Conservation (phyloP, 2,113 vertebrate genomes). For the Amblyopsis rosae region DNA sequence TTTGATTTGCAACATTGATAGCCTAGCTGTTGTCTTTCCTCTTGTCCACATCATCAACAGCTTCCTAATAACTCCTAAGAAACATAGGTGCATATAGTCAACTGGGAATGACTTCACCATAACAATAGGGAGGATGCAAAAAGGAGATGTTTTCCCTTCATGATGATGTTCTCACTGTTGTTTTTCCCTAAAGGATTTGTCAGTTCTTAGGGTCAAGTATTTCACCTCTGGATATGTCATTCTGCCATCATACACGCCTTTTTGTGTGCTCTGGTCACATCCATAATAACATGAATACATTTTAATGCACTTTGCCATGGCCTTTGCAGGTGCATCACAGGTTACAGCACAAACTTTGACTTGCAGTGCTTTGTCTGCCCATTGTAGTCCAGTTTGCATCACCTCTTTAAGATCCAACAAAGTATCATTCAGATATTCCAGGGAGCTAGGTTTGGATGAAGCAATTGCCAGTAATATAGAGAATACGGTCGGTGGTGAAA, state of each 20-base stretch:
- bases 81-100: too few relatives aligned
- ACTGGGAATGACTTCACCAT: too few relatives aligned
- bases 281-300: neutral
- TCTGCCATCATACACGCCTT: neutral
- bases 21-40: too few relatives aligned
- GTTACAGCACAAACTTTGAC: slow-evolving; percentile 3
- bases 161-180: too few relatives aligned
- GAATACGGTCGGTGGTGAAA: slow-evolving; percentile 6
- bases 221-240: too few relatives aligned
- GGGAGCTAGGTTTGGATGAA: slow-evolving; percentile 11
- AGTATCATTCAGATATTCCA: neutral
- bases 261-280: neutral
- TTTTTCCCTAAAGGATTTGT: too few relatives aligned
- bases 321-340: slow-evolving; percentile 18
- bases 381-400: slow-evolving; percentile 2
- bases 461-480: neutral
- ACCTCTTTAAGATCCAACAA: neutral
- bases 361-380: neutral
- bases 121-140: too few relatives aligned
- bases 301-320: slow-evolving; percentile 2
- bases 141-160: too few relatives aligned
- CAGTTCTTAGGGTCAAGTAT: too few relatives aligned
- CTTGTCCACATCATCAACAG: too few relatives aligned
- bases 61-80: too few relatives aligned
- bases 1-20: too few relatives aligned